Percentiles rank a stretch among this genome's conserved stretches.
Conservation (phyloP, 2,113 vertebrate genomes). For the Oreochromis niloticus region DNA sequence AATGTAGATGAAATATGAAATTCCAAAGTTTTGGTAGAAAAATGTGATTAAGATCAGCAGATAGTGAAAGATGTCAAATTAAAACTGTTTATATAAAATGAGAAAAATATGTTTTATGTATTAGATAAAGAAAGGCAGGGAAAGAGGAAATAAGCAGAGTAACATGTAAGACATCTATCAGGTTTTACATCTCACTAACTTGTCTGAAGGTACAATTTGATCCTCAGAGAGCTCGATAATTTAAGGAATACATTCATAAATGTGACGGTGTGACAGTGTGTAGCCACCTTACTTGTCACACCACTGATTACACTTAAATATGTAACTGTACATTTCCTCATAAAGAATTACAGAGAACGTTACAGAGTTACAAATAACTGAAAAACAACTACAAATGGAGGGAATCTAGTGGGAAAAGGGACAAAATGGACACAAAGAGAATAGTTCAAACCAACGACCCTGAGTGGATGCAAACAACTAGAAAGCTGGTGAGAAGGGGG, state of each 20-base stretch:
- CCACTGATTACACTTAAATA: background rate
- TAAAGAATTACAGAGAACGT: background rate
- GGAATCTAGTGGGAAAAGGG: background rate
- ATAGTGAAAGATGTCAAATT: background rate
- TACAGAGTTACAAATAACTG: background rate
- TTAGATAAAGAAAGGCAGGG: background rate
- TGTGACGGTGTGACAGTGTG: background rate
- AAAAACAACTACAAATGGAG: fast-evolving
- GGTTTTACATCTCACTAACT: fast-evolving
- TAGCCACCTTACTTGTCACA: background rate
- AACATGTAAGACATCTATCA: background rate
- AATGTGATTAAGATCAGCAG: background rate
- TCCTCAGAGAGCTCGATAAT: background rate
- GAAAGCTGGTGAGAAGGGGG: background rate
- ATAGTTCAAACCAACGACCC: background rate
- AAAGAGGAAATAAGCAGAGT: background rate
- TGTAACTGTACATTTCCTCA: background rate
- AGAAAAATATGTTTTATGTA: background rate
- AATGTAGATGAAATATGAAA: background rate
- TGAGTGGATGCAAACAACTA: background rate
- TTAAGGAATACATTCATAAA: background rate
- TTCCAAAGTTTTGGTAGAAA: background rate
- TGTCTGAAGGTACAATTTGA: background rate
- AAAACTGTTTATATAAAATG: background rate
- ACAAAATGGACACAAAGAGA: background rate